Base-by-base conservation (phyloP, 2,888 invertebrate species). In the Mesorhabditis spiculigera region DNA sequence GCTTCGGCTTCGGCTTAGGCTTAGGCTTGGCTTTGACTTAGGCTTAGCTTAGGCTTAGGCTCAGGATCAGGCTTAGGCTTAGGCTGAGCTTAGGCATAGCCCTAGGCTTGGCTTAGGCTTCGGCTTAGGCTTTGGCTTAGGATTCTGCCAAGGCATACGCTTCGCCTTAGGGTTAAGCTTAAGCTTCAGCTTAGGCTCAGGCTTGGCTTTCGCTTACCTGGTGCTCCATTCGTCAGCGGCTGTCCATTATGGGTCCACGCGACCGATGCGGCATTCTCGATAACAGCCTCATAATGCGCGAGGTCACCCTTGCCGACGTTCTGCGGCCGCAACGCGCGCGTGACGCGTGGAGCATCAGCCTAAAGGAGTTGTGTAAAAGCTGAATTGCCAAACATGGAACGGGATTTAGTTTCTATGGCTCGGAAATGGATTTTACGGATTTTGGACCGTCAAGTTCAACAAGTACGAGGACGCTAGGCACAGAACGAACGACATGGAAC, bases 271-370 rank as follows among this genome's bases (percentile, higher is more conserved):
- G 81, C 82, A 65, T 81, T 70, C 67, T 80, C 77, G 61, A 83
- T 81, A 41, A 80, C 79, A 8, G 79, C 75, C 66, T 70, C 78
- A 66, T 77, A 80, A 71, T 80, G 79, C n/a, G 79, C 79, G 62
- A 78, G 63, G 45, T 92, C 92, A 0, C 92, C 91, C 79, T 92
- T 93, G 70, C 89, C 90, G 0, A 92, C 77, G 0, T 74, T 77
- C 65, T 77, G 76, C 8, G 73, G 68, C 58, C 72, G 72, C 62
- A 80, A 73, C n/a, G 75, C 76, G 1, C 78, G 73, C 4, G 76
- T 77, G 43, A 79, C 68, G 42, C 70, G 73, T 5, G 77, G 77
- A 65, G 73, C 73, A 42, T 71, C 69, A 28, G 16, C 67, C n/a
- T 42, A 13, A 16, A 50, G 45, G 5, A 28, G 28, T 28, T 28